Evolutionary conservation across 2,888 invertebrate species (phyloP), one percentile per base, ranked within the genome.

Genomic region (Ophioninae sp.): DNA sequence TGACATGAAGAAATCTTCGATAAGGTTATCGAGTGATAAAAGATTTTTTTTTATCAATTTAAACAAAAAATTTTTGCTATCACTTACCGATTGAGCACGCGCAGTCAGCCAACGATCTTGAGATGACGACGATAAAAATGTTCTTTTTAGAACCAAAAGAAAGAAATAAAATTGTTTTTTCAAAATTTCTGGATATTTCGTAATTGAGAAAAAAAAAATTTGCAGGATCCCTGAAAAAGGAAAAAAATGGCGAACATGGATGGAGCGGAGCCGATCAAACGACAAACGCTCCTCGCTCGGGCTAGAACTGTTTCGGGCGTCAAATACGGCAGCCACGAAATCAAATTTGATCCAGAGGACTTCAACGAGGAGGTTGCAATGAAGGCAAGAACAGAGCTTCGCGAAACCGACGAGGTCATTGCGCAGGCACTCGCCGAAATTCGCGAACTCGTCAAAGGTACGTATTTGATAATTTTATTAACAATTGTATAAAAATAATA

Each of bases 361-460:
- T 91, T 95, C 9, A 94, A 95, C 64, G 94, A 95, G 44, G 93
- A 93, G 87, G 94, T 94, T 22, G 88, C 93, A 71, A 94, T 96
- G 89, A 96, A 95, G 87, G 96, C 97, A 0, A 93, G 93, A 87
- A 94, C 92, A 20, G 97, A 97, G 90, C 93, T 97, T 20, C 93
- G 96, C 82, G 97, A 97, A 92, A 95, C 95, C 0, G 95, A 96
- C 0, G 96, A 96, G 90, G 93, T 94, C 23, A 94, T 95, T 6
- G 94, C 94, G 82, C 92, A 94, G 83, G 95, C 95, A 22, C 91
- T 96, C 30, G 92, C 91, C 64, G 95, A 95, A 86, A 91, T 96
- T 3, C 93, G 93, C 82, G 93, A 93, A 87, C 88, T 95, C 56
- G 92, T 97, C 44, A 94, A 95, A 94, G 95, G 96, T 95, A 51